A percentile compares a stretch with the other conserved stretches of the same genome.
Evolutionary conservation across 1,140 invertebrate species (phyloP).

Genomic region (Calliopsis andreniformis): DNA sequence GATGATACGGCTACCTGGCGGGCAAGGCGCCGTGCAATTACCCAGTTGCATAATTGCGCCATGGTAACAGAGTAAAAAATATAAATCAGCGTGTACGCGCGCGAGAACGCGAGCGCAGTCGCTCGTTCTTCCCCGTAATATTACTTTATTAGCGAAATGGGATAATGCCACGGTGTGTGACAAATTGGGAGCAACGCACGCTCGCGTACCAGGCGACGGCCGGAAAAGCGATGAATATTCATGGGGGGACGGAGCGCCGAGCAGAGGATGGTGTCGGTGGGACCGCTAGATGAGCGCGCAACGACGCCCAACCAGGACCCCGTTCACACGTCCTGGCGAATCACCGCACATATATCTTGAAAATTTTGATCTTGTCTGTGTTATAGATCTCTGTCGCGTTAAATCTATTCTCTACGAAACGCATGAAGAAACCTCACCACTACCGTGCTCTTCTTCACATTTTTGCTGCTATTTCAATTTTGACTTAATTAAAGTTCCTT

Average conservation of each 20-base stretch:
- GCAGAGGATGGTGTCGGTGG: conserved; percentile 55
- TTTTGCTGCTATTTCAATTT: no score
- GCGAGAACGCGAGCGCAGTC: conserved; percentile 3
- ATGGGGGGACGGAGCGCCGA: conserved; percentile 64
- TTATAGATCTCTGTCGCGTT: no score
- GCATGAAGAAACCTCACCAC: no score
- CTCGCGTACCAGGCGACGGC: conserved; percentile 63
- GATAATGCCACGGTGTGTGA: conserved; percentile 81
- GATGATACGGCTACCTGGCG: conserved; percentile 52
- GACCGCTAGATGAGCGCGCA: conserved; percentile 46
- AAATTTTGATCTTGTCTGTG: not conserved
- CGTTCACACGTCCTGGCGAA: conserved; percentile 64
- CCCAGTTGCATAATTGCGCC: conserved; percentile 75
- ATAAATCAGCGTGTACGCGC: conserved; percentile 64
- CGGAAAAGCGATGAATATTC: conserved; percentile 79
- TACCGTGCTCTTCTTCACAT: no score
- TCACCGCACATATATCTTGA: not conserved
- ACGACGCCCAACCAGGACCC: conserved; percentile 15
- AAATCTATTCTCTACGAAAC: no score
- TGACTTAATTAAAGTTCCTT: no score
- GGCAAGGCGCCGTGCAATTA: conserved; percentile 73
- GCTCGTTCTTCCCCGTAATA: conserved; percentile 68
- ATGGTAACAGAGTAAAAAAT: conserved; percentile 61
- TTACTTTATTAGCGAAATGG: conserved; percentile 80
- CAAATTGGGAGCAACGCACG: conserved; percentile 81